These are phyloP conservation scores for Chirona hameri DNA, from an alignment of 2,888 invertebrate species.

Conservation along the genomic window DNA sequence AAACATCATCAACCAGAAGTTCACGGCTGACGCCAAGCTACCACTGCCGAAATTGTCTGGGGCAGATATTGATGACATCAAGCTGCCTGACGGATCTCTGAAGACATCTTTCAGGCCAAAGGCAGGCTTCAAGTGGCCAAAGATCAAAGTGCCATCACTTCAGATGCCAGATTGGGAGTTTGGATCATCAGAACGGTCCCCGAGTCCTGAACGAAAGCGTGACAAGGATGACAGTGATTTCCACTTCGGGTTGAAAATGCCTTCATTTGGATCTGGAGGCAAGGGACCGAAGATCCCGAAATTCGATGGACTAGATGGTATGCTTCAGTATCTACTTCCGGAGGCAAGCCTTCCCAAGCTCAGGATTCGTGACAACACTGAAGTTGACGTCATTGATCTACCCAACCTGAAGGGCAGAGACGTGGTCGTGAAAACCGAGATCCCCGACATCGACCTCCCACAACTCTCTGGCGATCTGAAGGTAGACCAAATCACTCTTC, in stretches of 20 bases:
- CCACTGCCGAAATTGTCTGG: constrained; percentile 7
- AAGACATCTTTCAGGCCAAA: constrained; percentile 1
- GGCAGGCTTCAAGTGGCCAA: constrained; percentile 7
- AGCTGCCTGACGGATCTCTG: not conserved
- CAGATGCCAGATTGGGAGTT: constrained; percentile 13
- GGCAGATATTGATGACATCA: not conserved
- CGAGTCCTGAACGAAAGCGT: not conserved
- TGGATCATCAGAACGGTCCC: not conserved
- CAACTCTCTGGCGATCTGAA: not conserved
- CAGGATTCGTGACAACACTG: constrained; percentile 12
- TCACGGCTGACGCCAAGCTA: not conserved
- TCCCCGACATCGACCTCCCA: not conserved
- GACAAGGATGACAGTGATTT: not conserved
- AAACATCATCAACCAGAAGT: not conserved
- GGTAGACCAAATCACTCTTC: not conserved
- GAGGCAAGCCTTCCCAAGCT: not conserved
- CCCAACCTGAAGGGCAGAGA: not conserved
- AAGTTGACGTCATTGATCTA: constrained; percentile 3
- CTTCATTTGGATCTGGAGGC: not conserved
- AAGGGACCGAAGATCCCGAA: not conserved
- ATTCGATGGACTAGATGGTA: constrained; percentile 2
- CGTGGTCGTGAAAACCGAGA: not conserved
- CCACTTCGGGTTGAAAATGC: not conserved
- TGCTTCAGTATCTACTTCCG: not conserved
- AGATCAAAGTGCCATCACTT: not conserved